Evolutionary conservation across 2,888 invertebrate genomes (phyloP), one percentile per base, ranked within the genome.

Genomic region (Lasioglossum calceatum): DNA sequence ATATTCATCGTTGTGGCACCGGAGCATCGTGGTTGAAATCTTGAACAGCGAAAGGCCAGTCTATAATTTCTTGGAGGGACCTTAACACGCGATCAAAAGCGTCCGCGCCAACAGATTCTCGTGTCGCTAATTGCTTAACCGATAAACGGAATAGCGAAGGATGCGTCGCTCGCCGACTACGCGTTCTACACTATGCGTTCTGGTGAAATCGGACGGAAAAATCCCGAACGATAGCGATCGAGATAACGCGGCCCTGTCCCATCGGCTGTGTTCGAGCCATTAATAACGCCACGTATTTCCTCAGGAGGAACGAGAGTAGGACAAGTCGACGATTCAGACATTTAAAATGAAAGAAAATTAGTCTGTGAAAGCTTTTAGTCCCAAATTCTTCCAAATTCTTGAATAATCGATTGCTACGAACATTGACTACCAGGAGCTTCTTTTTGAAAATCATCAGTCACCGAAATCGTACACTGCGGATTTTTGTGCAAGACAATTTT

Each of bases 181-280:
- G 19, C 78, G 74, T 81, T 78, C 70, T 78, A 23, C 54, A 74
- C 77, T 27, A 75, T 74, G 76, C 85, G 71, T 64, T 77, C 39
- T 58, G 71, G 71, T 74, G 72, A 87, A 86, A 84, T 76, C 83
- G 71, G 77, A 81, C 73, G 85, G 90, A 85, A 89, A 88, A 90
- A 87, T 86, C 73, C 87, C 79, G 76, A 82, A 79, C 76, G 85
- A 89, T 87, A 79, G 58, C 82, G 87, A 88, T 89, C 77, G 76
- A 85, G 85, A 81, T 84, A 86, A 79, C 81, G 54, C 71, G 50
- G 72, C 71, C 71, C 81, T 71, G 81, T 85, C 80, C 80, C 47
- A 64, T 70, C 77, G 23, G 71, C 39, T 42, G 23, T 79, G 81
- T 78, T 74, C 81, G 83, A 82, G 80, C 80, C 54, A 85, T 71